Base-by-base conservation (phyloP, 2,113 vertebrate genomes). In the Indri indri region DNA sequence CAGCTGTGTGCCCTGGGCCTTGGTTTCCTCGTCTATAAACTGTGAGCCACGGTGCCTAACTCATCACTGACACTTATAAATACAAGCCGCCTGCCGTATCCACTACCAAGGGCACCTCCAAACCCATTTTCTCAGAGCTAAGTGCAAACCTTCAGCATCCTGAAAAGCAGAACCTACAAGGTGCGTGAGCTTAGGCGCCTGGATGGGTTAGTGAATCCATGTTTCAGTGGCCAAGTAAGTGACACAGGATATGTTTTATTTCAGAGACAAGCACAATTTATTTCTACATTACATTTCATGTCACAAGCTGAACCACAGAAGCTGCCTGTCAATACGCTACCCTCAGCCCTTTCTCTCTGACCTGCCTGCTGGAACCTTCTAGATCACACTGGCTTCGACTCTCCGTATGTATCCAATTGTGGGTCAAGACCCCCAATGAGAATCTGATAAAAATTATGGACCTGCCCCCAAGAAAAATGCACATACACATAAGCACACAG, bases 211-310 rank as follows among this genome's bases (percentile, higher is more conserved):
- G 71, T 97, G 98, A 94, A 97, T 96, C 93, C 90, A 45, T 65
- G 9, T 82, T 90, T 98, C 74, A 34, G 50, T 68, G 47, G 76
- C 90, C 81, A 97, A 90, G 97, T 95, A 97, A 98, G 87, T 95
- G 98, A 98, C 6, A 17, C 93, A 74, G 20, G 27, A 91, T 57
- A 22, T n/a, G 63, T 80, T 97, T 96, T 97, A 70, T 92, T 96
- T 97, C 76, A 94, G 82, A 68, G 95, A 98, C 81, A 98, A 98
- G 97, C 97, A 98, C 89, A 97, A 86, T 94, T 95, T 97, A 98
- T 98, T 98, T 96, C 84, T 95, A 89, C 45, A 70, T 61, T 73
- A 57, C 59, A 88, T 86, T 61, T 94, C 87, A 94, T 47, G 82
- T 93, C 96, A 97, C 68, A 98, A 96, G 95, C 79, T 85, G 77